Evolutionary conservation across 2,797 vertebrate genomes (phyloP), one percentile per base, ranked within the genome.

Genomic region (Melanotaenia nigrans): DNA sequence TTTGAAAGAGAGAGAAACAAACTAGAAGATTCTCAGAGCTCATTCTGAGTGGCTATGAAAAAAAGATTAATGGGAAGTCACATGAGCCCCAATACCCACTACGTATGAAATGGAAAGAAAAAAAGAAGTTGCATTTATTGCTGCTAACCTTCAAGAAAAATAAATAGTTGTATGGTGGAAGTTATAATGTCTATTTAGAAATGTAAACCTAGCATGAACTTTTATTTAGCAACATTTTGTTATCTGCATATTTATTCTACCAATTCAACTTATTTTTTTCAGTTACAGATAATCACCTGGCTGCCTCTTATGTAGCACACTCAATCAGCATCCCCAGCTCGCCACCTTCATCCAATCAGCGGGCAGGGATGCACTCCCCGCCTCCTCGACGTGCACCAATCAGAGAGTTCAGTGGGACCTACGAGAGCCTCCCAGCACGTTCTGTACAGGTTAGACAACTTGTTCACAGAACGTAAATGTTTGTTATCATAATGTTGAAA

Each of bases 351-450:
- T 76, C 91, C 81, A 93, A 78, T 84, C 92, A 92, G 84, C 88
- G 96, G 63, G 96, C 96, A 5, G 96, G 96, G 79, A 97, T 97
- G 96, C 96, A 97, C 87, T 97, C 96, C 1, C 96, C 96, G 0
- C 96, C 96, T 3, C 96, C 96, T 2, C 92, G 96, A 6, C 93
- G 96, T 3, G 95, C 94, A 0, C 61, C 92, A 35, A 79, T 91
- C 82, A 88, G 93, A 77, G 94, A 96, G 81, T 94, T 95, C 87
- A 96, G 94, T 1, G 96, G 96, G 77, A 97, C 96, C 33, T 97
- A 96, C 8, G 95, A 96, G 89, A 97, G 96, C 82, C 95, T 97
- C 67, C 96, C 96, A 0, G 96, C 96, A 0, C 94, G 96, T 40
- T 96, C 95, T 1, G 94, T 97, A 49, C 96, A 96, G 91, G 96